A percentile compares a stretch with the other conserved stretches of the same genome.
These are phyloP conservation scores for Malacoctenus gilli DNA, from an alignment of 2,797 vertebrate species.

Conservation along the genomic window DNA sequence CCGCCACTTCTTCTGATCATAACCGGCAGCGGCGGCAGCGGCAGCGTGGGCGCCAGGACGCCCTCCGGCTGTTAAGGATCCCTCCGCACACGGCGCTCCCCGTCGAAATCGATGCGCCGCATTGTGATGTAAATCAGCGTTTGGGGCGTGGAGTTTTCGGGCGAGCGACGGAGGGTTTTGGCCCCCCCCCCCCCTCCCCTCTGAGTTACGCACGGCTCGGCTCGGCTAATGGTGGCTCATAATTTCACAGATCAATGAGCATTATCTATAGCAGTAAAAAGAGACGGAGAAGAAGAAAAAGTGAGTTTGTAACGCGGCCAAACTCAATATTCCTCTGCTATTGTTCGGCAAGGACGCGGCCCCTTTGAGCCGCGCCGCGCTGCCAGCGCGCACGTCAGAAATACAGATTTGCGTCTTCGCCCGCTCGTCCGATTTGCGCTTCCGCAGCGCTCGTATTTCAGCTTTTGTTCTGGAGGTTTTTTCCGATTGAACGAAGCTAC, in stretches of 20 bases:
- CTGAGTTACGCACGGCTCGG: slow-evolving; percentile 71
- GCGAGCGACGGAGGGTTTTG: slow-evolving; percentile 75
- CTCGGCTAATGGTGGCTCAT: slow-evolving; percentile 78
- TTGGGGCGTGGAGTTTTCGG: slow-evolving; percentile 65
- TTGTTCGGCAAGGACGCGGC: slow-evolving; percentile 74
- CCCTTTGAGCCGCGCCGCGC: slow-evolving; percentile 54
- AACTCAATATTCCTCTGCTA: slow-evolving; percentile 77
- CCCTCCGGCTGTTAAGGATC: slow-evolving; percentile 64
- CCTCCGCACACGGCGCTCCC: slow-evolving; percentile 67
- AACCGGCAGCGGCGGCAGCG: slow-evolving; percentile 50
- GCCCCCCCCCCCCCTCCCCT: too few species aligned
- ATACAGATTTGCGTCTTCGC: slow-evolving; percentile 30
- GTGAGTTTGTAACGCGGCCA: slow-evolving; percentile 74
- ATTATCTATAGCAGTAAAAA: slow-evolving; percentile 75
- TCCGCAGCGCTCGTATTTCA: too few species aligned
- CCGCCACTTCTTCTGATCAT: slow-evolving; percentile 63
- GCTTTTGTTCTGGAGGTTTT: too few species aligned
- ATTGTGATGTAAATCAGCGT: slow-evolving; percentile 76
- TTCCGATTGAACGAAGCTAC: too few species aligned
- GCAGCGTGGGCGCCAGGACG: slow-evolving; percentile 48
- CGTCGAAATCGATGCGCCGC: slow-evolving; percentile 67
- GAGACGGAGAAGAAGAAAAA: slow-evolving; percentile 41
- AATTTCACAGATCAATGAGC: slow-evolving; percentile 84
- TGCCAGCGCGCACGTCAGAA: slow-evolving; percentile 55
- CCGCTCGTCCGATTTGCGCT: slow-evolving; percentile 43